phyloP scores from a whole-genome alignment of 2,113 vertebrate genomes.

The Phainopepla nitens region DNA sequence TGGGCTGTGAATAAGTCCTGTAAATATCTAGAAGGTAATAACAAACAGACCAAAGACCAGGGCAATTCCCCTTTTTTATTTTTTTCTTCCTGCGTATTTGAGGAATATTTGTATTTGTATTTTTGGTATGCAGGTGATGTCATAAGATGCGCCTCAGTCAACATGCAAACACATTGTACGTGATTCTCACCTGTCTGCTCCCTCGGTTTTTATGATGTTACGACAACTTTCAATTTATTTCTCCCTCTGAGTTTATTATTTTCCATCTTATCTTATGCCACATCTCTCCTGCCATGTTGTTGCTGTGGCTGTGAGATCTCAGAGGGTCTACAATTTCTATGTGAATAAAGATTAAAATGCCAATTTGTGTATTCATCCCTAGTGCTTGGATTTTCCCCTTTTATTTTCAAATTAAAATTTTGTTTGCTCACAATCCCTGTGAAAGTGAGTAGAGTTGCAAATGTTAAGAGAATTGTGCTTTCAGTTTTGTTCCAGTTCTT shows the following conservation, averaged over 20 bases:
- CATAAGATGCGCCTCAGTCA: neutral
- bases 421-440: neutral
- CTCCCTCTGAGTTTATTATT: neutral
- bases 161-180: neutral
- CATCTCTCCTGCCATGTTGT: neutral
- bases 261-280: neutral
- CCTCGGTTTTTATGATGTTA: neutral
- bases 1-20: neutral
- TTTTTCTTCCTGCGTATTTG: fast-evolving
- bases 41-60: neutral
- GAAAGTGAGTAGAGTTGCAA: neutral
- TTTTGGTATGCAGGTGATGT: neutral
- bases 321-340: neutral
- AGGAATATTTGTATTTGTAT: neutral
- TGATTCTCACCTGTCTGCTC: neutral
- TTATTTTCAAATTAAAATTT: neutral
- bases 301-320: neutral
- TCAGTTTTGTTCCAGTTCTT: neutral
- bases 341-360: neutral
- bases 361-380: neutral
- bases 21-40: neutral
- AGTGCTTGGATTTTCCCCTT: neutral
- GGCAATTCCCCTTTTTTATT: neutral
- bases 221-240: neutral
- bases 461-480: neutral